Conservation (phyloP, 2,888 invertebrate genomes). For the Drosophila paranaensis region DNA sequence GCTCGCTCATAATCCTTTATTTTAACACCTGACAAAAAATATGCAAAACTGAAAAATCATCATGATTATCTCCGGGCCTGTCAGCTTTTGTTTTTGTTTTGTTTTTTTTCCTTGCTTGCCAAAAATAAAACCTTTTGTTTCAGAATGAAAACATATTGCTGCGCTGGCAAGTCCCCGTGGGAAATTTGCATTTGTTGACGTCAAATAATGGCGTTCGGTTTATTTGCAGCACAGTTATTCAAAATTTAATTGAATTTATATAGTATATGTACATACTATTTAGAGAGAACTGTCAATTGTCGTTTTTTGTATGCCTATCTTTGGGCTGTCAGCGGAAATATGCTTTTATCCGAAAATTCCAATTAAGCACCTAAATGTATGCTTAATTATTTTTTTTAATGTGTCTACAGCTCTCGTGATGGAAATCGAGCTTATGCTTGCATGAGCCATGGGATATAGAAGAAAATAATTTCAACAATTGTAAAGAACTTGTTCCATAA, state of each 20-base stretch:
- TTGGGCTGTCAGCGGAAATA: slow-evolving; percentile 27
- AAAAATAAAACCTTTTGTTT: slow-evolving; percentile 51
- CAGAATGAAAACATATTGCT: background rate
- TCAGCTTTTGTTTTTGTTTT: slow-evolving; percentile 23
- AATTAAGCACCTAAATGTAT: slow-evolving; percentile 23
- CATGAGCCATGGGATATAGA: background rate
- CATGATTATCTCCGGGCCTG: slow-evolving; percentile 38
- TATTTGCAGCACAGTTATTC: background rate
- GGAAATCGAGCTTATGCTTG: background rate
- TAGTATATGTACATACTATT: background rate
- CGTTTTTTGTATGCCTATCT: slow-evolving; percentile 26
- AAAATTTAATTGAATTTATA: slow-evolving; percentile 5
- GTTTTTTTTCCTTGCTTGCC: slow-evolving; percentile 18
- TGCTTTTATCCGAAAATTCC: background rate
- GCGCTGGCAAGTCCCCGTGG: slow-evolving; percentile 8
- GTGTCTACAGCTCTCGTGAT: background rate
- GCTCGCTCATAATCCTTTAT: slow-evolving; percentile 59
- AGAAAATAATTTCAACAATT: too few relatives aligned
- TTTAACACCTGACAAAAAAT: slow-evolving; percentile 69
- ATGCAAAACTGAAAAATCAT: slow-evolving; percentile 50
- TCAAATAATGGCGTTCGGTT: slow-evolving; percentile 6
- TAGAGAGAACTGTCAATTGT: background rate
- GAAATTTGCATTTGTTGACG: slow-evolving; percentile 57
- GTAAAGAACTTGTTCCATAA: too few relatives aligned
- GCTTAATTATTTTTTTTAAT: background rate